Evolutionary conservation across 1,140 invertebrate genomes (phyloP).

Genomic region (Harpegnathos saltator): DNA sequence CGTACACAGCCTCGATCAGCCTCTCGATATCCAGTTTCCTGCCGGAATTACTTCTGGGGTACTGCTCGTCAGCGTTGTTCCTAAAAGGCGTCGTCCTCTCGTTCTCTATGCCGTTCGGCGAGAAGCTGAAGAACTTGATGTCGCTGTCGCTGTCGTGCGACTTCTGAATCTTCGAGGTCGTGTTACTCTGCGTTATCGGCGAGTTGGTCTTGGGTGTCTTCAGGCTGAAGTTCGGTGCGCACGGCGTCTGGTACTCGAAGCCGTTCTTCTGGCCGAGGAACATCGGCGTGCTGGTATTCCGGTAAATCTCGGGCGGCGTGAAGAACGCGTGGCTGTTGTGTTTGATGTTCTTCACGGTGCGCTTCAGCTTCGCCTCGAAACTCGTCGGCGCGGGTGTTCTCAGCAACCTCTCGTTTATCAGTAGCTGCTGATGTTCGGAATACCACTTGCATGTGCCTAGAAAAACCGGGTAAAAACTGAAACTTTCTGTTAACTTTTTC

Average conservation of each 20-base stretch:
- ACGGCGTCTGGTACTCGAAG: slow-evolving; percentile 63
- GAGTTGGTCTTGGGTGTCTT: slow-evolving; percentile 70
- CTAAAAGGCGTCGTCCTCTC: slow-evolving; percentile 36
- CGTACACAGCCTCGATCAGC: neutral
- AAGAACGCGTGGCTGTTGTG: slow-evolving; percentile 48
- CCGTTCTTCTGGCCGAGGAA: slow-evolving; percentile 17
- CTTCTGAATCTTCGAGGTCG: neutral
- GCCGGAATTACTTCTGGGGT: slow-evolving; percentile 36
- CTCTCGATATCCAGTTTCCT: slow-evolving; percentile 58
- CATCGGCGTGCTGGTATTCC: slow-evolving; percentile 78
- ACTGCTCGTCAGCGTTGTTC: slow-evolving; percentile 1
- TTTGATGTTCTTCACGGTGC: slow-evolving; percentile 42
- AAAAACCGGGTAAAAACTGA: no score
- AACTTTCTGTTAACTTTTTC: no score
- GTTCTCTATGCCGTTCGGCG: neutral
- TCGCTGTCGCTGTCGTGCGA: neutral
- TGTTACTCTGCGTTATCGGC: neutral
- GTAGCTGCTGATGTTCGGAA: neutral
- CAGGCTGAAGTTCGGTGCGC: slow-evolving; percentile 60
- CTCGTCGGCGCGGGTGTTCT: neutral
- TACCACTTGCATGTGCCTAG: slow-evolving; percentile 66
- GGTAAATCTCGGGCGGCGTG: slow-evolving; percentile 70
- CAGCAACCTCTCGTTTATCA: neutral
- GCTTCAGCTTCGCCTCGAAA: slow-evolving; percentile 16
- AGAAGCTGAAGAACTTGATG: slow-evolving; percentile 59